A percentile compares a stretch with the other conserved stretches of the same genome.
Conservation (phyloP, 2,888 invertebrate genomes). For the Oligia latruncula region DNA sequence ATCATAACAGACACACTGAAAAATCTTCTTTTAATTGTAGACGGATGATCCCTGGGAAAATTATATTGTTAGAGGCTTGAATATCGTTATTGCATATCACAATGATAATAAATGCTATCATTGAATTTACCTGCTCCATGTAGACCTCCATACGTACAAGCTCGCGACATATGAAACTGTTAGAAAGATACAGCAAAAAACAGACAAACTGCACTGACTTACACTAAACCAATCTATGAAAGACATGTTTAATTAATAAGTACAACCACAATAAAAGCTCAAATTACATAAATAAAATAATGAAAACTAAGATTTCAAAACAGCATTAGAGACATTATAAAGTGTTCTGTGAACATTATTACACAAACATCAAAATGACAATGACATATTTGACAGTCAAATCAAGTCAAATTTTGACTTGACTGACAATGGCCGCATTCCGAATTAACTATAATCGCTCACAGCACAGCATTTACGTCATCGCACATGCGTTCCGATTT, state of each 20-base stretch:
- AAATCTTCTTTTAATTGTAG: constrained; percentile 96
- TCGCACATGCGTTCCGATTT: too few species aligned
- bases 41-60: constrained; percentile 95
- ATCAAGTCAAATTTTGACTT: too few species aligned
- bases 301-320: constrained; percentile 39
- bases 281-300: constrained; percentile 43
- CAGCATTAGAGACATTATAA: constrained; percentile 2
- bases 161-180: constrained; percentile 96
- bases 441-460: too few species aligned
- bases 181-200: constrained; percentile 93
- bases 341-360: too few species aligned
- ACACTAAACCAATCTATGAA: constrained; percentile 70
- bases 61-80: constrained; percentile 6
- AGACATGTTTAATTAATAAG: constrained; percentile 56
- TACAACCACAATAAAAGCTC: constrained; percentile 24
- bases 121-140: constrained; percentile 92
- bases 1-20: constrained; percentile 96
- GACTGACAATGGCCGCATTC: too few species aligned
- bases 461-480: too few species aligned
- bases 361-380: too few species aligned
- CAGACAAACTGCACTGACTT: constrained; percentile 90
- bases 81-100: background rate
- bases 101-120: constrained; percentile 9
- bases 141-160: constrained; percentile 96
- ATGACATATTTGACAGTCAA: too few species aligned